A percentile compares a stretch with the other conserved stretches of the same genome.
phyloP scores from a whole-genome alignment of 2,888 invertebrate species.

The Drosophila neonasuta region DNA sequence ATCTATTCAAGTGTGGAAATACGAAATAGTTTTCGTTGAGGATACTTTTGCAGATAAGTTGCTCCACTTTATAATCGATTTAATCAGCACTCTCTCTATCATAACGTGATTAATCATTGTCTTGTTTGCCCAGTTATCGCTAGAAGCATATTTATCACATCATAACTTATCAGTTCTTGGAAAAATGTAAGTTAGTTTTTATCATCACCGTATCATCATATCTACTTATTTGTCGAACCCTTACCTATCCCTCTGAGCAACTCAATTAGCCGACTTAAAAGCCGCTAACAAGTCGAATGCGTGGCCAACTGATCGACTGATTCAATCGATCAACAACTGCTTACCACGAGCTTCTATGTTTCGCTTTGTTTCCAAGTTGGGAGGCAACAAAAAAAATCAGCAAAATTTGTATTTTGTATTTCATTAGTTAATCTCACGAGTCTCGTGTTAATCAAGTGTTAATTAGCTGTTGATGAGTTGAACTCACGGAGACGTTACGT shows the following conservation, averaged over 20 bases:
- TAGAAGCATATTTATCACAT: constrained; percentile 15
- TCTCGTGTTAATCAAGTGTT: constrained; percentile 61
- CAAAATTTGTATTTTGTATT: not conserved
- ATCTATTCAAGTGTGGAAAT: not conserved
- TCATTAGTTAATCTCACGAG: constrained; percentile 18
- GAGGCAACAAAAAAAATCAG: not conserved
- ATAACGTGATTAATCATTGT: constrained; percentile 27
- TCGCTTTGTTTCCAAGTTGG: constrained; percentile 12
- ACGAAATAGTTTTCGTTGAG: not conserved
- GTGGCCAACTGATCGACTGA: not conserved
- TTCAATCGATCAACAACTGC: not conserved
- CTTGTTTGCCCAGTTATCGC: constrained; percentile 12
- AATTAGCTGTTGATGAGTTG: constrained; percentile 58
- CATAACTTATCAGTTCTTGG: constrained; percentile 31
- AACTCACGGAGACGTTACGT: constrained; percentile 53
- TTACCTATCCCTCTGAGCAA: constrained; percentile 49
- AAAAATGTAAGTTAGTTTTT: constrained; percentile 18
- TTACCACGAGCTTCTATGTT: not conserved
- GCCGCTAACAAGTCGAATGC: constrained; percentile 10
- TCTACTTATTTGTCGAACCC: constrained; percentile 15
- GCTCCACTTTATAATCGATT: not conserved
- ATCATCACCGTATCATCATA: constrained; percentile 20
- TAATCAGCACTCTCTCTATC: not conserved
- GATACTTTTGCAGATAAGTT: not conserved
- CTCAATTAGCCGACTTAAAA: constrained; percentile 22